Base-by-base conservation (phyloP, 1,140 invertebrate species). In the Scaptodrosophila lebanonensis region DNA sequence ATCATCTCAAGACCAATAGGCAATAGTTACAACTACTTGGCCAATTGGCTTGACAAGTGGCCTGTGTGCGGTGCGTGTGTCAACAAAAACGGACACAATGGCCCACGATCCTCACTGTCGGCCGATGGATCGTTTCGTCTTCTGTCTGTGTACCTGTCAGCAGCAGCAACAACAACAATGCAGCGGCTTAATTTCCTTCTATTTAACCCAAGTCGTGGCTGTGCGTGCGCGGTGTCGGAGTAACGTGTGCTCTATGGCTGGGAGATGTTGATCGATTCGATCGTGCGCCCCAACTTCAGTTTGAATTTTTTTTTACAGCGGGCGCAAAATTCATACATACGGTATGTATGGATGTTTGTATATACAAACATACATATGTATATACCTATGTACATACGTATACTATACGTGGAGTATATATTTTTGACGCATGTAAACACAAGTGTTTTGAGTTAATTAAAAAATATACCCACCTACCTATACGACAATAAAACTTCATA, bases 391-490 rank as follows among this genome's bases (percentile, higher is more conserved):
- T 35, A 35, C 32, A 11, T 35, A 17, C 20, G 11, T 48, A 48
- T 66, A 52, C n/a, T n/a, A n/a, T n/a, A n/a, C n/a, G n/a, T n/a
- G n/a, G n/a, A n/a, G n/a, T 61, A 48, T 79, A 66, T 79, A 79
- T 79, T 72, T 79, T 59, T 52, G 58, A 63, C 66, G 65, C 75
- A 72, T 75, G 75, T 79, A 79, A 79, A 79, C 75, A 79, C 75
- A 79, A 82, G 75, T 82, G 75, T 82, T 82, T 82, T 82, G 57
- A 49, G 42, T 83, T 82, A 82, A 82, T 82, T 82, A 75, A 82
- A 82, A 76, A 77, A 38, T 16, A 3, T 12, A 15, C n/a, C n/a
- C 9, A 35, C 3, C 3, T 35, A 35, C n/a, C n/a, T n/a, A n/a
- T n/a, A n/a, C n/a, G n/a, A n/a, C n/a, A n/a, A n/a, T n/a, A 69